Percentiles rank a stretch among this genome's conserved stretches.
phyloP scores from a whole-genome alignment of 1,140 invertebrate genomes.

The Drosophila cardini region DNA sequence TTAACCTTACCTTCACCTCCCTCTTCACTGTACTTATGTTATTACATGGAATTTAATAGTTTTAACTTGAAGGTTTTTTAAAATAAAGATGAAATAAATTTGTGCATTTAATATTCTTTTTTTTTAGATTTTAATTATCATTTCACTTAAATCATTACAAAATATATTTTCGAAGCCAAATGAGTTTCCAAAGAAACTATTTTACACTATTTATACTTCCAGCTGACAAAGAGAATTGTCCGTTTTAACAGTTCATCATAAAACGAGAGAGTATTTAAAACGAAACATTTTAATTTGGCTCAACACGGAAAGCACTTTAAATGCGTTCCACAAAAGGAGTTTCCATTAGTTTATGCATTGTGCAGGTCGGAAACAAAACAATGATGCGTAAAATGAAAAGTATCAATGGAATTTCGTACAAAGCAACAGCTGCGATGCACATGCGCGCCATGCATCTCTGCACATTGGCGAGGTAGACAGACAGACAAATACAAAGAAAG shows the following conservation, averaged over 20 bases:
- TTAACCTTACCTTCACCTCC: not conserved
- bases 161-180: too few species aligned
- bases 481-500: not conserved
- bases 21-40: not conserved
- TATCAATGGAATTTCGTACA: slow-evolving; percentile 30
- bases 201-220: too few species aligned
- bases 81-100: too few species aligned
- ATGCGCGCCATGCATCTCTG: slow-evolving; percentile 44
- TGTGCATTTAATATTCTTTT: too few species aligned
- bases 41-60: too few species aligned
- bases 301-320: slow-evolving; percentile 1
- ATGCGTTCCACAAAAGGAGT: not conserved
- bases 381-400: slow-evolving; percentile 36
- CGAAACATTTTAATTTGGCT: not conserved
- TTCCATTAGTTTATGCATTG: slow-evolving; percentile 47
- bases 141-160: too few species aligned
- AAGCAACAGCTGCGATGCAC: slow-evolving; percentile 57
- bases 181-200: too few species aligned
- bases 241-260: too few species aligned
- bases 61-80: too few species aligned
- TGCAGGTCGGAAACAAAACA: slow-evolving; percentile 62
- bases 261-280: not conserved
- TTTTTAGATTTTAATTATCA: too few species aligned
- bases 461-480: slow-evolving; percentile 3
- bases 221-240: too few species aligned